Percentiles rank a stretch among this genome's conserved stretches.
Evolutionary conservation across 2,113 vertebrate species (phyloP).

Genomic region (Macrotis lagotis): DNA sequence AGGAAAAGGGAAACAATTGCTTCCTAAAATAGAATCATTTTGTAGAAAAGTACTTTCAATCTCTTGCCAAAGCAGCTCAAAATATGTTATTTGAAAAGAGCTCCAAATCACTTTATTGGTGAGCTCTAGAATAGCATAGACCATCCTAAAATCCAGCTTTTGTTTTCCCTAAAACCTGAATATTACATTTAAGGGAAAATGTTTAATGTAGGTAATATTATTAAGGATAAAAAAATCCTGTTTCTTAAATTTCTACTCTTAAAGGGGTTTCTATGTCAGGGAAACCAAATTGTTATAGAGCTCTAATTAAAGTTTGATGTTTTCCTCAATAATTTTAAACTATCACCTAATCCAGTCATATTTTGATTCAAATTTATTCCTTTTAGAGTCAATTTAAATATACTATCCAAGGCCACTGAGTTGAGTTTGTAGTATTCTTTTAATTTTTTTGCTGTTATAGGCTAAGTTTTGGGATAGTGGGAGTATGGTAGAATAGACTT

Average conservation of each 20-base stretch:
- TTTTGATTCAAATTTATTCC: neutral
- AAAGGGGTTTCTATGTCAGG: neutral
- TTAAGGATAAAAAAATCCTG: neutral
- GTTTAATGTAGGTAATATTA: neutral
- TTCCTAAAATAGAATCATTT: constrained; percentile 2
- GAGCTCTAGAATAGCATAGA: neutral
- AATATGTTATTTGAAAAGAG: constrained; percentile 1
- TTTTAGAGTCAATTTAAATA: neutral
- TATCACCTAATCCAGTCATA: neutral
- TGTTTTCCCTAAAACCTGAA: neutral
- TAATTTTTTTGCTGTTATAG: neutral
- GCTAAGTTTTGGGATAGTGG: rapidly evolving
- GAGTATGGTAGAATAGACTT: rapidly evolving
- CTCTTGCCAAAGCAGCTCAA: constrained; percentile 2
- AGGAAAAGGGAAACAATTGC: neutral
- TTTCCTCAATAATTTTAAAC: rapidly evolving
- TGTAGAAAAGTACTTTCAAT: neutral
- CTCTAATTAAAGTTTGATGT: neutral
- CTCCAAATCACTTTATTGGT: neutral
- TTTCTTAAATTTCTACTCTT: neutral
- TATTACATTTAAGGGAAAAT: neutral
- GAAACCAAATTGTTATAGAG: neutral
- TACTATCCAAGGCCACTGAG: neutral
- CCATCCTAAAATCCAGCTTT: neutral
- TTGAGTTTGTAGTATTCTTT: neutral